Base-by-base conservation (phyloP, 2,113 vertebrate species). In the Ctenodactylus gundi region DNA sequence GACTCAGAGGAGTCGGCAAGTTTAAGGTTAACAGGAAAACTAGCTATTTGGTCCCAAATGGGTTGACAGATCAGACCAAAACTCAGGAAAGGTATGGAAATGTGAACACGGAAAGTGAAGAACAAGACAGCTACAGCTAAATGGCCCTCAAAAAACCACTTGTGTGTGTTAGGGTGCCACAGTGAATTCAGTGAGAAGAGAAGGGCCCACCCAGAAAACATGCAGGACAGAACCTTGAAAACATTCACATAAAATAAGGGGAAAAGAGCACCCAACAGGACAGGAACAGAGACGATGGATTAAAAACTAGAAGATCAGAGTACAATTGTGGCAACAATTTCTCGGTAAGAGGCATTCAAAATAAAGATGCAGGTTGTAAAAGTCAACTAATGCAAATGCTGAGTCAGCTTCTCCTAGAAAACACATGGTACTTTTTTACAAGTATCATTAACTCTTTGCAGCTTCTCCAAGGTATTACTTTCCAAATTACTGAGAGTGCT, bases 401-500 rank as follows among this genome's bases (percentile, higher is more conserved):
- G 27, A 85, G 51, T 67, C 51, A 91, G 81, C 73, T 76, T 90
- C 65, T 94, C 83, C 46, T 67, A 60, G 55, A 65, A 95, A 93
- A 77, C 25, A 53, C 81, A 72, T 46, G 18, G 49, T 46, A 73
- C 68, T 81, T 78, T 29, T 81, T 78, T 29, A 44, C 75, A 80
- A 92, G 78, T 58, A 58, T 86, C 72, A 75, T 90, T 97, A 95
- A 96, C 76, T 93, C 94, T 90, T 95, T 82, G 70, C 53, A 88
- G 94, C n/a, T 55, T 76, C 96, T 91, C 88, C 51, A 91, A 87
- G 80, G 84, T 78, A 93, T 77, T 87, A 94, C 88, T 91, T 92
- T 89, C 90, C 31, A 96, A 95, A 96, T 95, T 95, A 95, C 81
- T 86, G 76, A 58, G 83, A 55, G 64, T n/a, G 81, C 91, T 95